phyloP scores from a whole-genome alignment of 2,888 invertebrate genomes.

The Acanthacorydalis orientalis region DNA sequence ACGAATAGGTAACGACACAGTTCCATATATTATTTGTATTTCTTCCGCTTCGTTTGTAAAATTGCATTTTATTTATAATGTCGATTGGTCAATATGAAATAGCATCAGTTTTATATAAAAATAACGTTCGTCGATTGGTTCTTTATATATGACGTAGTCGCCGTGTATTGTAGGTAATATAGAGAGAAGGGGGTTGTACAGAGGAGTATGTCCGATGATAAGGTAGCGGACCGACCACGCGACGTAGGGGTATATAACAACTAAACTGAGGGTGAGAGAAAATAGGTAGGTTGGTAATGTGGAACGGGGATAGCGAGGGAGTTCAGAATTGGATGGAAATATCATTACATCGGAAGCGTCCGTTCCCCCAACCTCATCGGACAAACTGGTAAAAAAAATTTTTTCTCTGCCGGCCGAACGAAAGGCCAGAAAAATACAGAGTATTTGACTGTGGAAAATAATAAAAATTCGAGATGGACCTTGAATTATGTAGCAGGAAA shows the following conservation, averaged over 20 bases:
- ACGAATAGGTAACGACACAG: too few species aligned
- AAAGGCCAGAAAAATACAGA: conserved; percentile 30
- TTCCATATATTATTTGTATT: background rate
- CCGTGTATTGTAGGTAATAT: conserved; percentile 5
- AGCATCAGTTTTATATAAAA: conserved; percentile 15
- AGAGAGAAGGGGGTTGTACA: conserved; percentile 11
- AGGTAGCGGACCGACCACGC: conserved; percentile 15
- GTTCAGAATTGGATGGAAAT: conserved; percentile 27
- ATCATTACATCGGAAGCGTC: conserved; percentile 23
- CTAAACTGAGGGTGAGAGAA: conserved; percentile 36
- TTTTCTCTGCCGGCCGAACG: conserved; percentile 26
- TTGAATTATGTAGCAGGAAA: conserved; percentile 30
- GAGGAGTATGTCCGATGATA: too few species aligned
- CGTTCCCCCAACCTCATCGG: background rate
- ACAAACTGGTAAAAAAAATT: conserved; percentile 9
- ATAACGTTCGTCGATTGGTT: conserved; percentile 18
- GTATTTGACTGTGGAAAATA: conserved; percentile 32
- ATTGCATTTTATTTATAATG: conserved; percentile 10
- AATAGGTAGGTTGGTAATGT: conserved; percentile 17
- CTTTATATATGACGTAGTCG: conserved; percentile 9
- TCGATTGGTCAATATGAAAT: conserved; percentile 16
- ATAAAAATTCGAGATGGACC: conserved; percentile 32
- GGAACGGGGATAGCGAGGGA: conserved; percentile 12
- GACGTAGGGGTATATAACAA: conserved; percentile 24
- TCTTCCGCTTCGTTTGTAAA: conserved; percentile 1